Base-by-base conservation (phyloP, 2,888 invertebrate genomes). In the Microctonus hyperodae region DNA sequence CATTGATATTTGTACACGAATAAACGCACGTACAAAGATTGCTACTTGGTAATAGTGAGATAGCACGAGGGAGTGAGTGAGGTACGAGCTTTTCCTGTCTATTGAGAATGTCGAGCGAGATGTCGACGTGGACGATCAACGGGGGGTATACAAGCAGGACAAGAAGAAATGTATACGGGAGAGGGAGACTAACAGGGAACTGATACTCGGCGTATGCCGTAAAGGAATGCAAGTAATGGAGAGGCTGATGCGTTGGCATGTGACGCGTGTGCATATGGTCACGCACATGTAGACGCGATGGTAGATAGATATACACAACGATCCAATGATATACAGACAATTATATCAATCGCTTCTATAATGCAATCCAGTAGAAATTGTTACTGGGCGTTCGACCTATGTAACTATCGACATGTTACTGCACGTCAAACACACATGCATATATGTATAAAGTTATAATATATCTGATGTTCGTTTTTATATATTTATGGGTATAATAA, bases 151-250 rank as follows among this genome's bases (percentile, higher is more conserved):
- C 22, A 37, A 35, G 23, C 35, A 53, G 50, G 33, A 56, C 35
- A 48, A 20, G 50, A 57, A 56, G 40, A 35, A 58, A 33, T 7
- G 28, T 3, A 7, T 3, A 28, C 3, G 28, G 28, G 44, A 16
- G 16, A 44, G 44, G 16, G 1, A n/a, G 6, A 59, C 28, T 31
- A 61, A 57, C 64, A n/a, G 44, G 25, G 64, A 62, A 53, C 56
- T 37, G 61, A 66, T 67, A 64, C 56, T 44, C 50, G 44, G 56
- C 31, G 65, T 16, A 60, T 65, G 59, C 60, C 53, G 35, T 62
- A 60, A 69, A 70, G 75, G 75, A 74, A 76, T 76, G 71, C 73
- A 66, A 72, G 73, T 73, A 75, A 75, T 74, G 73, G 74, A 74
- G 72, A 71, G 72, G 70, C 70, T 72, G 73, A 73, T 71, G 69